These are phyloP conservation scores for Petrocephalus zakoni DNA, from an alignment of 2,113 vertebrate species.

Conservation along the genomic window DNA sequence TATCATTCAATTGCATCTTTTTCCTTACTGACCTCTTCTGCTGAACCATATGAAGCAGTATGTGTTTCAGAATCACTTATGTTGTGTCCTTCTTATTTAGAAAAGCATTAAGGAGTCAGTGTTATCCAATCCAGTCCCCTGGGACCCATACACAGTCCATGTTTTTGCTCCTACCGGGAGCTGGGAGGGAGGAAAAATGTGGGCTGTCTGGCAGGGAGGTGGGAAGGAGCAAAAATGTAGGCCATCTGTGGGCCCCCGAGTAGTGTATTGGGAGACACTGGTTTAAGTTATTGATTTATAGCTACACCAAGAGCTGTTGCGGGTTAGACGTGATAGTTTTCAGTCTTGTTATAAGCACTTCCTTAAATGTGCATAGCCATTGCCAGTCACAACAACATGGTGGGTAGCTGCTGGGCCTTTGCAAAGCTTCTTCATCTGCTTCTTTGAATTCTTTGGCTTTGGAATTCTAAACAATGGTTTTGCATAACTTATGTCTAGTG, in stretches of 20 bases:
- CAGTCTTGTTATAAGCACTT: neutral
- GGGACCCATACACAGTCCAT: neutral
- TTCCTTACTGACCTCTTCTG: neutral
- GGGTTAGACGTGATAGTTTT: neutral
- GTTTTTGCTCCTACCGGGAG: neutral
- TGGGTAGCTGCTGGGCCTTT: neutral
- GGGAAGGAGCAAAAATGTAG: neutral
- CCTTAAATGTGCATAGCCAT: neutral
- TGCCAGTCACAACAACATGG: neutral
- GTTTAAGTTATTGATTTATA: constrained; percentile 11
- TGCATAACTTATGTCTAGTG: neutral
- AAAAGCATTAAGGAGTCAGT: neutral
- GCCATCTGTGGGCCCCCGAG: neutral
- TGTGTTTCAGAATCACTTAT: neutral
- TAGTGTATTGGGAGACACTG: neutral
- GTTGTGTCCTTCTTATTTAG: neutral
- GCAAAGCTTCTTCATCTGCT: neutral
- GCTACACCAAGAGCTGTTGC: neutral
- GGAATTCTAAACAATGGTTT: neutral
- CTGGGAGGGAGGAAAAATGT: neutral
- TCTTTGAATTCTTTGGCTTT: neutral
- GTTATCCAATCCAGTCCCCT: neutral
- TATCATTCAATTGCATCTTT: neutral
- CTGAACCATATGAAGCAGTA: neutral
- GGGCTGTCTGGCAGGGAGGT: neutral